Conservation (phyloP, 2,888 invertebrate species). For the Acleris holmiana region DNA sequence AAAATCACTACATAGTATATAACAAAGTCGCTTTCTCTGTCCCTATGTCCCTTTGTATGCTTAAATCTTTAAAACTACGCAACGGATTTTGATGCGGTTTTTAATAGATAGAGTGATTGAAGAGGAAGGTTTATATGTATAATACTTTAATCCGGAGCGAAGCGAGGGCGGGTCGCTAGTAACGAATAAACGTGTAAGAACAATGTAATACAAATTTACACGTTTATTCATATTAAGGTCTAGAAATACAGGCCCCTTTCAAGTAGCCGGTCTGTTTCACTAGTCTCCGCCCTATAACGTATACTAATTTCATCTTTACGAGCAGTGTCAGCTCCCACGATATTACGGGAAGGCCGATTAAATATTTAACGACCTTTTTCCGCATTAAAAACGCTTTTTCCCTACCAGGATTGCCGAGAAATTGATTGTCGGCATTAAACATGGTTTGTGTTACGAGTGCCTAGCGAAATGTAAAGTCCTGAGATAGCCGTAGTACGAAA, state of each 20-base stretch:
- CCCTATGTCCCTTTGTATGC: too few species aligned
- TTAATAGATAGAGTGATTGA: too few species aligned
- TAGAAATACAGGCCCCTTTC: not conserved
- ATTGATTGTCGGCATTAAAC: slow-evolving; percentile 30
- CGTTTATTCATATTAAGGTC: not conserved
- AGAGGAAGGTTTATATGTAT: too few species aligned
- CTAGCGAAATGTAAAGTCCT: not conserved
- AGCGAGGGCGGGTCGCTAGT: too few species aligned
- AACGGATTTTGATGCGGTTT: too few species aligned
- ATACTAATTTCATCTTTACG: slow-evolving; percentile 47
- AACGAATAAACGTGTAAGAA: too few species aligned
- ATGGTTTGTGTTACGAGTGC: not conserved
- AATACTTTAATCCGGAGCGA: too few species aligned
- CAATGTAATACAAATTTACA: too few species aligned
- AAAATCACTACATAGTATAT: too few species aligned
- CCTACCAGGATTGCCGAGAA: slow-evolving; percentile 28
- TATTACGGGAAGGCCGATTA: slow-evolving; percentile 32
- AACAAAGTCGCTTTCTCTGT: too few species aligned
- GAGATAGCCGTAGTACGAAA: too few species aligned
- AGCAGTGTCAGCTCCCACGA: slow-evolving; percentile 38
- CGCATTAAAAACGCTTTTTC: slow-evolving; percentile 35
- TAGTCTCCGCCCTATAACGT: slow-evolving; percentile 14
- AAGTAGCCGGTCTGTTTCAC: not conserved
- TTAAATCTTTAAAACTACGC: too few species aligned
- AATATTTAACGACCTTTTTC: slow-evolving; percentile 37